These are phyloP conservation scores for Amia ocellicauda DNA, from an alignment of 2,113 vertebrate species.

Conservation along the genomic window DNA sequence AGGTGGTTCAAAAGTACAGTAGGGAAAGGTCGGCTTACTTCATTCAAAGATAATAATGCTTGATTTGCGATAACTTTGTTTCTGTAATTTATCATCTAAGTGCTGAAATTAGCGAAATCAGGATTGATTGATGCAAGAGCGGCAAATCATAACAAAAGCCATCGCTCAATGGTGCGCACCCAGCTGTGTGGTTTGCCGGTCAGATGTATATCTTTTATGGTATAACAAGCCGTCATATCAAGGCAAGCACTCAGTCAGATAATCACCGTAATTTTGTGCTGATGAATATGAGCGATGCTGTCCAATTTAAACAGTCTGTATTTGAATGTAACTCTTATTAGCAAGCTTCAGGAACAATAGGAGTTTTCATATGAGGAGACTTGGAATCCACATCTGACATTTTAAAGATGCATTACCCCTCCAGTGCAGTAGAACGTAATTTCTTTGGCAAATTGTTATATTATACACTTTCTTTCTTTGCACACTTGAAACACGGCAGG, in stretches of 20 bases:
- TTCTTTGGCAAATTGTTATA: too few species aligned
- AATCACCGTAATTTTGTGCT: conserved; percentile 50
- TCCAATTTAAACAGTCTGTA: conserved; percentile 61
- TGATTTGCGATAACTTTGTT: conserved; percentile 36
- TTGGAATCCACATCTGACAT: conserved; percentile 36
- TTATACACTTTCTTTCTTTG: too few species aligned
- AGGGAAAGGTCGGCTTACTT: conserved; percentile 8
- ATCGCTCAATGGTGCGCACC: conserved; percentile 19
- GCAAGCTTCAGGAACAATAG: conserved; percentile 32
- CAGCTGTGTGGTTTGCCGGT: conserved; percentile 49
- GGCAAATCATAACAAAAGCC: conserved; percentile 21
- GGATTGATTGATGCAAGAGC: conserved; percentile 34
- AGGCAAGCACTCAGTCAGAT: conserved; percentile 47
- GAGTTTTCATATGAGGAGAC: conserved; percentile 43
- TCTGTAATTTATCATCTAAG: conserved; percentile 34
- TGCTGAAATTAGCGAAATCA: conserved; percentile 23
- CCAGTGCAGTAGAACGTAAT: conserved; percentile 22
- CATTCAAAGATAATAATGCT: conserved; percentile 10
- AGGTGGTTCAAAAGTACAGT: conserved; percentile 16
- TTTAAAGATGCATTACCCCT: conserved; percentile 45
- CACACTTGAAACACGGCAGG: too few species aligned
- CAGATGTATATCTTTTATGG: conserved; percentile 58
- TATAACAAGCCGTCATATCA: conserved; percentile 54
- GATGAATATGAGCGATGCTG: conserved; percentile 35
- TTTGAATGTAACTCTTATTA: conserved; percentile 39